phyloP scores from a whole-genome alignment of 2,797 vertebrate species.

The Rhynchonycteris naso region DNA sequence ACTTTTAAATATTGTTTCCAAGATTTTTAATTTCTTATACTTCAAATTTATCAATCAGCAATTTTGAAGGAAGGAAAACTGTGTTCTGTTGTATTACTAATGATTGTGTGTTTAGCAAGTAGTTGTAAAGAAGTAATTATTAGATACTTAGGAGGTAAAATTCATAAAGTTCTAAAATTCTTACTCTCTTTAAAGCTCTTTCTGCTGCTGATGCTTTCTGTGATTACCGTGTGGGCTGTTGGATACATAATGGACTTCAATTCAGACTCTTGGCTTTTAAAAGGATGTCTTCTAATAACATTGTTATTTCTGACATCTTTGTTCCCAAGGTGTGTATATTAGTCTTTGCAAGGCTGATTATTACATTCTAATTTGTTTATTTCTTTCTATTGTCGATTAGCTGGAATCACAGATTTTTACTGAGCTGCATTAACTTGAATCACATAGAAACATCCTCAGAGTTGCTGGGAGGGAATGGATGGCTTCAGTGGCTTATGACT shows the following conservation, averaged over 20 bases:
- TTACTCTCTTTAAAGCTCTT: constrained; percentile 85
- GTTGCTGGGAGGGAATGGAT: neutral
- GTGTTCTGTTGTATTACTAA: neutral
- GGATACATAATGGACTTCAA: constrained; percentile 90
- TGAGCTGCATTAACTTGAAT: neutral
- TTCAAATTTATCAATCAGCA: neutral
- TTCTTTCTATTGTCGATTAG: constrained; percentile 59
- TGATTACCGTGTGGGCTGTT: constrained; percentile 88
- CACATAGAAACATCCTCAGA: neutral
- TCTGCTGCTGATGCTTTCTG: constrained; percentile 85
- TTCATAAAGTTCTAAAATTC: constrained; percentile 58
- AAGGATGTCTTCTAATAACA: constrained; percentile 91
- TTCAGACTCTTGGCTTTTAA: constrained; percentile 97
- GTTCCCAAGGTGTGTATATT: constrained; percentile 88
- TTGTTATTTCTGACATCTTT: constrained; percentile 88
- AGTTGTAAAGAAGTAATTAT: constrained; percentile 28
- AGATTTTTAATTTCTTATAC: constrained; percentile 34
- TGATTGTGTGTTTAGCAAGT: constrained; percentile 37
- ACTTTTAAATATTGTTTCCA: constrained; percentile 30
- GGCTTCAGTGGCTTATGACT: neutral
- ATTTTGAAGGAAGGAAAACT: constrained; percentile 14
- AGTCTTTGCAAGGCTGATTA: constrained; percentile 55
- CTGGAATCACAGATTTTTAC: constrained; percentile 23
- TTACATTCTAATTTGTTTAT: neutral
- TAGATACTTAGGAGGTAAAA: constrained; percentile 1